Conservation (phyloP, 2,888 invertebrate species). For the Ariolimax columbianus region DNA sequence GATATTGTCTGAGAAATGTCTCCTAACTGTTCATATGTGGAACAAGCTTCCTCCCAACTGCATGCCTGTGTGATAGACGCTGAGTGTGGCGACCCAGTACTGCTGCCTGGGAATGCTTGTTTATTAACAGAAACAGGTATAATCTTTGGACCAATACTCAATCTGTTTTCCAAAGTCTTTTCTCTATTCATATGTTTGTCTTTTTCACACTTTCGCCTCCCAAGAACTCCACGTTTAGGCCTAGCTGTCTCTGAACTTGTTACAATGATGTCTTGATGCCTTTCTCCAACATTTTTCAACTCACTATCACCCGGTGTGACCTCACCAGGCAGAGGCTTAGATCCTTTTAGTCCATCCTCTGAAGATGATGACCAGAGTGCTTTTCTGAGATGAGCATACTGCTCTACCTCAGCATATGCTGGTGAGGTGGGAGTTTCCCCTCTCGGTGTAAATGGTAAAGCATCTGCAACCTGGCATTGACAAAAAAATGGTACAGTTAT, state of each 20-base stretch:
- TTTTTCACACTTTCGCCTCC: background rate
- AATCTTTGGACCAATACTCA: slow-evolving; percentile 13
- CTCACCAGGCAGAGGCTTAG: slow-evolving; percentile 6
- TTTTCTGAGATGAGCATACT: slow-evolving; percentile 15
- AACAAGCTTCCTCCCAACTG: background rate
- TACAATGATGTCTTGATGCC: background rate
- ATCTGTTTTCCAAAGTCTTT: background rate
- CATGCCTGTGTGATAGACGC: background rate
- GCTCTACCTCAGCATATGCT: slow-evolving; percentile 47
- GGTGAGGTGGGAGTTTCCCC: slow-evolving; percentile 42
- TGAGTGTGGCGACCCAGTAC: background rate
- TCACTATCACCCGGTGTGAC: background rate
- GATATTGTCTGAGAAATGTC: background rate
- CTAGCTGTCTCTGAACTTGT: background rate
- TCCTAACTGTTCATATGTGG: slow-evolving; percentile 17
- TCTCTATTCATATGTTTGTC: background rate
- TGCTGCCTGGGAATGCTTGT: background rate
- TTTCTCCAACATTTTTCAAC: background rate
- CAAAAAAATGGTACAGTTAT: background rate
- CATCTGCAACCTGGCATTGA: slow-evolving; percentile 40
- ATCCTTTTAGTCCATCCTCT: slow-evolving; percentile 5
- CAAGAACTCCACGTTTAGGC: slow-evolving; percentile 1
- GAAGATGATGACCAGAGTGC: slow-evolving; percentile 18
- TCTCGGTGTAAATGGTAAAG: slow-evolving; percentile 31
- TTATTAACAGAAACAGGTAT: slow-evolving; percentile 1